A percentile compares a stretch with the other conserved stretches of the same genome.
These are phyloP conservation scores for Acanthococcus lagerstroemiae DNA, from an alignment of 2,888 invertebrate genomes.

Conservation along the genomic window DNA sequence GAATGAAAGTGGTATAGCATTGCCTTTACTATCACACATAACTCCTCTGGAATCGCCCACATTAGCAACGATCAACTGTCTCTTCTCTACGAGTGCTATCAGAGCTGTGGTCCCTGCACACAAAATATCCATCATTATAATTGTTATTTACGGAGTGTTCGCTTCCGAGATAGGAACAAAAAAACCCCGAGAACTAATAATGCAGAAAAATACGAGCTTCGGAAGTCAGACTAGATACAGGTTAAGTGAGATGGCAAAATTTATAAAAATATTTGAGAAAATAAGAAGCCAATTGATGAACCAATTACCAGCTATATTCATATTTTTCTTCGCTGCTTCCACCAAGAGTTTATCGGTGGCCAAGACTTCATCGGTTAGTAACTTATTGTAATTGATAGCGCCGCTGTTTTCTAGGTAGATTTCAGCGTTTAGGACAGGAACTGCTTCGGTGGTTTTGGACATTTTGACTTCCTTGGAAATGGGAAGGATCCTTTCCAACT, in stretches of 20 bases:
- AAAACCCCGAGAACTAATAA: neutral
- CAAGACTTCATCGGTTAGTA: constrained; percentile 77
- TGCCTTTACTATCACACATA: constrained; percentile 83
- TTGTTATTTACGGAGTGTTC: neutral
- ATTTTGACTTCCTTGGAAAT: constrained; percentile 13
- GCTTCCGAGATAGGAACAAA: neutral
- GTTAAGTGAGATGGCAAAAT: too few species aligned
- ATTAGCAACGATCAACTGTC: constrained; percentile 80
- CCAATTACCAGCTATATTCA: constrained; percentile 50
- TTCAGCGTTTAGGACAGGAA: constrained; percentile 20
- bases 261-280: too few species aligned
- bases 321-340: constrained; percentile 67
- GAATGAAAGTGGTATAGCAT: constrained; percentile 82
- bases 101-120: constrained; percentile 77
- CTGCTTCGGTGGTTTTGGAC: constrained; percentile 4
- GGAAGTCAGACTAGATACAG: too few species aligned
- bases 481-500: constrained; percentile 18
- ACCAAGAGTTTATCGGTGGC: constrained; percentile 72
- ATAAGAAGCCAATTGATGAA: too few species aligned
- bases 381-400: constrained; percentile 66
- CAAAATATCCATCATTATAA: constrained; percentile 3
- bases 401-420: constrained; percentile 44
- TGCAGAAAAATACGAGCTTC: too few species aligned
- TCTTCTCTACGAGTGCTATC: constrained; percentile 74
- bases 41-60: constrained; percentile 95